Evolutionary conservation across 2,797 vertebrate genomes (phyloP).

Genomic region (Chaetophractus vellerosus): DNA sequence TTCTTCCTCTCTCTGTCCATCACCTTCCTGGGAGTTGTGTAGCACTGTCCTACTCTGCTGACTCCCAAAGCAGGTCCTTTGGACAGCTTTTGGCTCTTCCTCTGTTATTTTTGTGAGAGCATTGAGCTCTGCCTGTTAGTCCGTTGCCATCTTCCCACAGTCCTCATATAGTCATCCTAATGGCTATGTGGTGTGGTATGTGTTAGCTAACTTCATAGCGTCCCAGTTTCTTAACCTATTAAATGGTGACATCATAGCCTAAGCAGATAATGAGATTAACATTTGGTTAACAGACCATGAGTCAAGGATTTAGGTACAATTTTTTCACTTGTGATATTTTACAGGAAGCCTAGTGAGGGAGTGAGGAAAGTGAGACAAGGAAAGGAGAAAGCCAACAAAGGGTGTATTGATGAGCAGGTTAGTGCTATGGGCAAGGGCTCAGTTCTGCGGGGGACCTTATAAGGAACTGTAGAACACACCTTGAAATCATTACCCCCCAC

Average conservation of each 20-base stretch:
- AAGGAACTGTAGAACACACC: background rate
- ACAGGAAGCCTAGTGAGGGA: background rate
- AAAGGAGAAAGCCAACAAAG: constrained; percentile 1
- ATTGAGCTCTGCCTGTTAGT: no score
- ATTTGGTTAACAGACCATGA: background rate
- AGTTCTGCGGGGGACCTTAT: background rate
- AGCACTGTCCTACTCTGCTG: no score
- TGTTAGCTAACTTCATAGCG: background rate
- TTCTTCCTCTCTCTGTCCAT: no score
- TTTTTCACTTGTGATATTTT: constrained; percentile 41
- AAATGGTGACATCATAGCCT: background rate
- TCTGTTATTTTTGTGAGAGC: no score
- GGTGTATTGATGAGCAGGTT: background rate
- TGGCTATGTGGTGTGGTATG: background rate
- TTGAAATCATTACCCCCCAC: background rate
- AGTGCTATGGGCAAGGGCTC: background rate
- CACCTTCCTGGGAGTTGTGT: no score
- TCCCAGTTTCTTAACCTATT: constrained; percentile 49
- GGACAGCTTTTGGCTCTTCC: no score
- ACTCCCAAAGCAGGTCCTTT: no score
- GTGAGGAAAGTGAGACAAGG: background rate
- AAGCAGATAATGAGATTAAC: background rate
- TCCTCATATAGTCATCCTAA: background rate
- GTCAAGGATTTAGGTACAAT: background rate
- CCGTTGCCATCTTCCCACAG: no score